Base-by-base conservation (phyloP, 30 jellyfish, hydroid and myxozoan species). In the Sanderia malayensis region DNA sequence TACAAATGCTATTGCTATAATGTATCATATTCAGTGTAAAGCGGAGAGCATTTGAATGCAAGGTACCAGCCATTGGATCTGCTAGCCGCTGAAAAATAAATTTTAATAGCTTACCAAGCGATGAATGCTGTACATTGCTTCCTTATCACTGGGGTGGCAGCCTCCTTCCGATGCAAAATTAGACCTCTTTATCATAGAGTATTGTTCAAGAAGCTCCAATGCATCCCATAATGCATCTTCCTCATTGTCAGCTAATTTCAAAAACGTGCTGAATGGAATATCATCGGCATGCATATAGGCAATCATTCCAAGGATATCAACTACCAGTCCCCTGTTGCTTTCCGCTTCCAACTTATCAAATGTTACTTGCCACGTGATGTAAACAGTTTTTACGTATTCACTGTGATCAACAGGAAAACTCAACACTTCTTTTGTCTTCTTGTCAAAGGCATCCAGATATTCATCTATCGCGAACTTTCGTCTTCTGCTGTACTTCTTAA, bases 371-470 rank as follows among this genome's bases (percentile, higher is more conserved):
- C 86, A 72, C 7, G 94, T 71, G 18, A 70, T 72, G 22, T 28
- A 63, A 0, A 82, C 87, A 6, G 94, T 71, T 47, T 82, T 69
- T 15, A 60, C 66, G 65, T 82, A 71, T 1, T 76, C 94, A 31
- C 61, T 71, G 58, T 44, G 66, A 15, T 49, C 49, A 22, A 34
- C 28, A 1, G 70, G 25, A 20, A 49, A 59, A 34, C 37, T 52
- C 1, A 80, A 70, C 1, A 82, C 49, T 21, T 31, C 86, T 26
- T 45, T 53, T 9, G 81, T 64, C 27, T 72, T 82, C 7, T 49
- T 26, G 25, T 71, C 31, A 46, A 82, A 71, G 4, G 83, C 79
- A 20, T 25, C 31, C 17, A 82, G 44, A 61, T 82, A 82, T 33
- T 63, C 72, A 10, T 22, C 60, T 7, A 82, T 30, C 2, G 86